phyloP scores from a whole-genome alignment of 2,888 invertebrate genomes.

The Tortricodes alternella region DNA sequence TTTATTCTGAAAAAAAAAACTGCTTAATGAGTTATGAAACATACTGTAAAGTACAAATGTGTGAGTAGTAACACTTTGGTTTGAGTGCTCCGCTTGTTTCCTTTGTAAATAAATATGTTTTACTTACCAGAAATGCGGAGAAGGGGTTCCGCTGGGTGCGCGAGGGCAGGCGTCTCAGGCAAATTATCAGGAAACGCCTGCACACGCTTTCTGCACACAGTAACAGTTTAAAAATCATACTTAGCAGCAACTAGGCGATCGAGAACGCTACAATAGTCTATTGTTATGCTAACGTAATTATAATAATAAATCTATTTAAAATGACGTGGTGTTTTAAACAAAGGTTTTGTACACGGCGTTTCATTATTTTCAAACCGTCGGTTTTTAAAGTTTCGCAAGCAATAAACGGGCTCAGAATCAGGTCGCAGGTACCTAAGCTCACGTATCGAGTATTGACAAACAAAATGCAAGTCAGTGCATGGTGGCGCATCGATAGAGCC shows the following conservation, averaged over 20 bases:
- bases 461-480: constrained; percentile 40
- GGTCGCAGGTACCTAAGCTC: constrained; percentile 43
- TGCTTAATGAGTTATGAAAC: constrained; percentile 23
- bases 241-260: constrained; percentile 54
- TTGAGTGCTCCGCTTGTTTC: constrained; percentile 1
- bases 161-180: constrained; percentile 57
- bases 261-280: constrained; percentile 37
- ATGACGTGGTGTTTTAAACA: constrained; percentile 9
- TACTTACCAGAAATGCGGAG: constrained; percentile 35
- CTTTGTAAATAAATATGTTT: constrained; percentile 13
- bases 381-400: constrained; percentile 20
- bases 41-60: neutral
- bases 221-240: constrained; percentile 70
- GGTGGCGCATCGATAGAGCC: constrained; percentile 61
- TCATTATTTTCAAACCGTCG: neutral
- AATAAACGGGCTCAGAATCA: constrained; percentile 35
- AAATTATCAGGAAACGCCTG: constrained; percentile 71
- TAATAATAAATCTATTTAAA: constrained; percentile 16
- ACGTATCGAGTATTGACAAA: constrained; percentile 38
- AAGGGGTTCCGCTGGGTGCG: constrained; percentile 59
- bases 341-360: neutral
- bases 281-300: constrained; percentile 26
- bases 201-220: constrained; percentile 79
- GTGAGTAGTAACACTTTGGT: neutral
- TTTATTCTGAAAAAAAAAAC: constrained; percentile 15